Base-by-base conservation (phyloP, 92 coral and sea anemone genomes). In the Palythoa grandis region DNA sequence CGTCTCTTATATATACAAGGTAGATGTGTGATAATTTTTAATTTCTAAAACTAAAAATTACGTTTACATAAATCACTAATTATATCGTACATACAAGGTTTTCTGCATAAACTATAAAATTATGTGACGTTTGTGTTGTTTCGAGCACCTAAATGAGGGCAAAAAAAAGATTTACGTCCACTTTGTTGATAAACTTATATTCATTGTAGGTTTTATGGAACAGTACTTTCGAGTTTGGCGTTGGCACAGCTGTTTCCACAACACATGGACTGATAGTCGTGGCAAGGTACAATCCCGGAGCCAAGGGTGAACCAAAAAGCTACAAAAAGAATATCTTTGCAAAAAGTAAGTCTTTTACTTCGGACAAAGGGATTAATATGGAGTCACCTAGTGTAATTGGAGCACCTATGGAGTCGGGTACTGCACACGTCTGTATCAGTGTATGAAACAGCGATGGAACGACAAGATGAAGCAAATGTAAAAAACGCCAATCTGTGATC, bases 141-240 rank as follows among this genome's bases (percentile, higher is more conserved):
- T 63, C 69, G 10, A 11, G 24, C 22, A 23, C 29, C 9, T 5
- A n/a, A 7, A 17, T 63, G 3, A n/a, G 12, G 11, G 20, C 25
- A 23, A 63, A n/a, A 20, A 63, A 20, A 63, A 2, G 25, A 63
- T 19, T n/a, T 19, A 63, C 25, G 3, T 63, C 11, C 23, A 63
- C 23, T n/a, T n/a, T 19, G 25, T 63, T 22, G 10, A 8, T 19
- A 22, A 1, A 9, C 3, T 63, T n/a, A 56, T 63, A n/a, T 25
- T 29, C 35, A 25, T 25, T 25, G 6, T 16, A 77, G 82, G 69
- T 77, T 16, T 57, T 77, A 22, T 77, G 82, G 82, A 77, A 77
- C 82, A 77, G 65, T 29, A 77, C 82, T 12, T 56, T 77, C 17
- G 82, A 77, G 82, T 5, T 77, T 13, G 82, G 82, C 11, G n/a